Percentiles rank a stretch among this genome's conserved stretches.
Conservation (phyloP, 2,797 vertebrate genomes). For the Acrocephalus scirpaceus region DNA sequence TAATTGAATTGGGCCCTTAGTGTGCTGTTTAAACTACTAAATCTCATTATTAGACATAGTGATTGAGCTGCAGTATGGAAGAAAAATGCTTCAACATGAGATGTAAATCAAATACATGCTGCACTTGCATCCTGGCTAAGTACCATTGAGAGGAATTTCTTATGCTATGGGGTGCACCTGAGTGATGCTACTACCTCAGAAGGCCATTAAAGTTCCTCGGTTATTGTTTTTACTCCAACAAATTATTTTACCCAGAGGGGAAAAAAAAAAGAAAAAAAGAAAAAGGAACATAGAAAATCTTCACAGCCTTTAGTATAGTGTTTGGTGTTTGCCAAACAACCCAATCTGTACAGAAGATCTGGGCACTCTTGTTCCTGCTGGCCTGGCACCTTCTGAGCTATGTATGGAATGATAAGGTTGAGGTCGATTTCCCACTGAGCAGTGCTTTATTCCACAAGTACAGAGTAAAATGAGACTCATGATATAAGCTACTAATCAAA, state of each 20-base stretch:
- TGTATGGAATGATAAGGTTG: not conserved
- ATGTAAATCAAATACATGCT: slow-evolving; percentile 5
- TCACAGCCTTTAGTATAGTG: not conserved
- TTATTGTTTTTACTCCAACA: not conserved
- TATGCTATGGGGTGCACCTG: not conserved
- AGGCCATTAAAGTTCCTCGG: not conserved
- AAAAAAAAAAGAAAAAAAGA: accelerated
- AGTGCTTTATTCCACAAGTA: not conserved
- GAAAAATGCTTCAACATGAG: not conserved
- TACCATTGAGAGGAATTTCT: not conserved
- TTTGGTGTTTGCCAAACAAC: not conserved
- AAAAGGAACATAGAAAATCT: not conserved
- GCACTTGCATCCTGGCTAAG: not conserved
- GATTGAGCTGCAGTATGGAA: slow-evolving; percentile 6
- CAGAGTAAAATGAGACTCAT: not conserved
- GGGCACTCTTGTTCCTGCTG: not conserved
- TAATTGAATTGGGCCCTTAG: slow-evolving; percentile 56
- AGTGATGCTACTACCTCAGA: not conserved
- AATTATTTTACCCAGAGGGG: not conserved
- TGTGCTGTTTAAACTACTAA: slow-evolving; percentile 45
- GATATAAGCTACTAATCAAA: slow-evolving; percentile 33
- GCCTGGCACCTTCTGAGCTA: not conserved
- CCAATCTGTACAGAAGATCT: not conserved
- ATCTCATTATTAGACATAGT: slow-evolving; percentile 41
- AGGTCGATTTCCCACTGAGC: not conserved